Conservation (phyloP, 2,113 vertebrate genomes). For the Mus pahari region DNA sequence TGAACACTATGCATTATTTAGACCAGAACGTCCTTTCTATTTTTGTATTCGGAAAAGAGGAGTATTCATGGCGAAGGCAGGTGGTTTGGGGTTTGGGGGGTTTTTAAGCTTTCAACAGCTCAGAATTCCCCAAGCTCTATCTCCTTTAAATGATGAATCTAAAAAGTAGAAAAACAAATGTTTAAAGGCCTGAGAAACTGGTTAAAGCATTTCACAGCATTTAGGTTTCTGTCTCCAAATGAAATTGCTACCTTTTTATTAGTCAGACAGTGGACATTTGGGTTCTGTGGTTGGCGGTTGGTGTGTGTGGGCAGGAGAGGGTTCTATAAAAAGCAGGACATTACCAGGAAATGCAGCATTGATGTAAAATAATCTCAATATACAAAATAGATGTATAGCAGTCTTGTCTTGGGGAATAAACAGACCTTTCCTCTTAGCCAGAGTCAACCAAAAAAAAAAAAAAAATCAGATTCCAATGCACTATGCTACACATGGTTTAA, state of each 20-base stretch:
- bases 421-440: slow-evolving; percentile 26
- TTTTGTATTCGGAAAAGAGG: slow-evolving; percentile 33
- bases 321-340: background rate
- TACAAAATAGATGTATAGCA: background rate
- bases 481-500: background rate
- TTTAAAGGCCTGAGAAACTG: slow-evolving; percentile 54
- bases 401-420: slow-evolving; percentile 5
- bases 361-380: background rate
- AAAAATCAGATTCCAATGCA: background rate
- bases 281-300: background rate
- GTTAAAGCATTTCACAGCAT: background rate
- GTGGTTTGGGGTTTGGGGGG: background rate
- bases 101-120: slow-evolving; percentile 36
- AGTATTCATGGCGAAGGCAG: background rate
- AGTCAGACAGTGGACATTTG: background rate
- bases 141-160: slow-evolving; percentile 55
- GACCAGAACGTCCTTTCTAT: slow-evolving; percentile 59
- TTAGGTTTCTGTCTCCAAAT: slow-evolving; percentile 13
- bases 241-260: background rate
- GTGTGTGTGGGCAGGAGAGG: background rate
- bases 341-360: slow-evolving; percentile 3
- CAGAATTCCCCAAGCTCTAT: slow-evolving; percentile 17
- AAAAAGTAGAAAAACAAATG: slow-evolving; percentile 49
- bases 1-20: slow-evolving; percentile 52
- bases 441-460: background rate